Conservation (phyloP, 2,888 invertebrate species). For the Parascotia fuliginaria region DNA sequence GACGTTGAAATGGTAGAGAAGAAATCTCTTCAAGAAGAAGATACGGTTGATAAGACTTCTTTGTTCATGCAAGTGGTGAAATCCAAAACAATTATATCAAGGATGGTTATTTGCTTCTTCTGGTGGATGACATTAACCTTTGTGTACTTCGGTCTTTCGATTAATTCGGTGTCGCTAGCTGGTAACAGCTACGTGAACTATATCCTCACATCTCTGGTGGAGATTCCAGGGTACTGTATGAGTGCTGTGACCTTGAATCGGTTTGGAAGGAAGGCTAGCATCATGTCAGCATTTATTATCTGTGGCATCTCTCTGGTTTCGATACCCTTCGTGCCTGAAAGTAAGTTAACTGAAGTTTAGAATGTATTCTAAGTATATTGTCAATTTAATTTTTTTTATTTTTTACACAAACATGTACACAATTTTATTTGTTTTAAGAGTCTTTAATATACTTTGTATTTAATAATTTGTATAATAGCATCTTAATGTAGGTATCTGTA, state of each 20-base stretch:
- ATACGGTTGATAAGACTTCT: constrained; percentile 46
- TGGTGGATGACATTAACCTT: constrained; percentile 93
- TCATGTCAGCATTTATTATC: constrained; percentile 85
- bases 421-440: too few species aligned
- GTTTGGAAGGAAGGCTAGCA: constrained; percentile 87
- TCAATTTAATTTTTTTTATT: too few species aligned
- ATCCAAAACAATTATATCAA: constrained; percentile 83
- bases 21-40: constrained; percentile 15
- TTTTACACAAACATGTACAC: too few species aligned
- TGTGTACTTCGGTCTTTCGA: constrained; percentile 92
- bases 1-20: constrained; percentile 55
- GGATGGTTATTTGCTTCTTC: constrained; percentile 88
- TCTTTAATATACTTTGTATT: too few species aligned
- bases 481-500: too few species aligned
- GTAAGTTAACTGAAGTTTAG: too few species aligned
- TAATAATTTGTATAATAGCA: too few species aligned
- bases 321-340: constrained; percentile 86
- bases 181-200: constrained; percentile 93
- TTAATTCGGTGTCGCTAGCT: constrained; percentile 90
- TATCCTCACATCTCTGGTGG: constrained; percentile 87
- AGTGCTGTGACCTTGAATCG: constrained; percentile 87
- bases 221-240: constrained; percentile 90
- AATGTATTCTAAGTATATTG: too few species aligned
- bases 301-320: constrained; percentile 87
- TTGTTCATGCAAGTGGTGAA: constrained; percentile 76